These are phyloP conservation scores for Periplaneta americana DNA, from an alignment of 1,140 invertebrate genomes.

Conservation along the genomic window DNA sequence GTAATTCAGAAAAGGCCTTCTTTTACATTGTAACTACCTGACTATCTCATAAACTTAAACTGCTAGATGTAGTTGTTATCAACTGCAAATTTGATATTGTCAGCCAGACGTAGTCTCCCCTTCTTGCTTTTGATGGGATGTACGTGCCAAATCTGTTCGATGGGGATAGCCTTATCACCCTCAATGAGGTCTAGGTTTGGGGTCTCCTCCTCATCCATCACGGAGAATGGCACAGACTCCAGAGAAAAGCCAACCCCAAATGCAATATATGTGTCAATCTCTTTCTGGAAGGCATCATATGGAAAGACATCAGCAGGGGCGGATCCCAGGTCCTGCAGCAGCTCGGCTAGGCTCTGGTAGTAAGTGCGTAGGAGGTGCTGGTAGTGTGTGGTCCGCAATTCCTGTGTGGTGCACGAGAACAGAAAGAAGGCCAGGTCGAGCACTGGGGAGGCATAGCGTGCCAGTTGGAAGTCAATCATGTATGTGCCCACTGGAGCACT, in stretches of 20 bases:
- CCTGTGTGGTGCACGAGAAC: slow-evolving; percentile 53
- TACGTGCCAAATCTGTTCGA: slow-evolving; percentile 46
- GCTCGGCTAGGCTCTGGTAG: slow-evolving; percentile 44
- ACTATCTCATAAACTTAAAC: no score
- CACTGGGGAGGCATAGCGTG: slow-evolving; percentile 50
- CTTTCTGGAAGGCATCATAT: slow-evolving; percentile 37
- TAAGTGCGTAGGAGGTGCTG: slow-evolving; percentile 50
- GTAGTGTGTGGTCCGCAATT: slow-evolving; percentile 49
- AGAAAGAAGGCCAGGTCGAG: slow-evolving; percentile 56
- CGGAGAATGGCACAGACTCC: slow-evolving; percentile 53
- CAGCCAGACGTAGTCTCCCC: slow-evolving; percentile 48
- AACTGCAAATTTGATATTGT: slow-evolving; percentile 56
- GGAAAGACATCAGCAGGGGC: slow-evolving; percentile 51
- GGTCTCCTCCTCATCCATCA: slow-evolving; percentile 51
- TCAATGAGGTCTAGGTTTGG: slow-evolving; percentile 52
- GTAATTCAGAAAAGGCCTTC: no score
- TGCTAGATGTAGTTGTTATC: slow-evolving; percentile 33
- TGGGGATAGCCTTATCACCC: slow-evolving; percentile 41
- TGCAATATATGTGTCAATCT: slow-evolving; percentile 35
- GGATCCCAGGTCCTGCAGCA: slow-evolving; percentile 51
- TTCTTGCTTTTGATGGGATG: slow-evolving; percentile 44
- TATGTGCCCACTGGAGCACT: slow-evolving; percentile 41
- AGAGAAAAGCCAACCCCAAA: slow-evolving; percentile 55
- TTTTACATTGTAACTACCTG: no score
- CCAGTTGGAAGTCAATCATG: slow-evolving; percentile 65